These are phyloP conservation scores for Dinoponera quadriceps DNA, from an alignment of 1,140 invertebrate species.

Conservation along the genomic window DNA sequence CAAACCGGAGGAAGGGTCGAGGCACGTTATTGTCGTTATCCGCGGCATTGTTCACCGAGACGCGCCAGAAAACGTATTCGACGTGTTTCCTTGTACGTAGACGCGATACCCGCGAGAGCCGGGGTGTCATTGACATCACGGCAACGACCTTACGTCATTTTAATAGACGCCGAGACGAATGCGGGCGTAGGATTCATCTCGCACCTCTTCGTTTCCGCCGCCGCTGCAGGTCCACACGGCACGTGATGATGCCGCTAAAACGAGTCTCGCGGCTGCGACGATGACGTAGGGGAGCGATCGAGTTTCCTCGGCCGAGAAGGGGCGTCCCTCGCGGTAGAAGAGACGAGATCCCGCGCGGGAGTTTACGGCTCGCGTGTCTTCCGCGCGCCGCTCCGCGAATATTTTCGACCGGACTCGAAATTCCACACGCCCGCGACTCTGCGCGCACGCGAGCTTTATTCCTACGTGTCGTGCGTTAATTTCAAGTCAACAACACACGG, in stretches of 20 bases:
- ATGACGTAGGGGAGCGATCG: slow-evolving; percentile 15
- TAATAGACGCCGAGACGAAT: background rate
- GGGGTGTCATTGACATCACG: slow-evolving; percentile 47
- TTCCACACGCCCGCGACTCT: background rate
- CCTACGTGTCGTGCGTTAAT: background rate
- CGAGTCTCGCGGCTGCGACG: too few species aligned
- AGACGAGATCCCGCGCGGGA: background rate
- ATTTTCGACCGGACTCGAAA: background rate
- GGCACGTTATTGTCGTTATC: too few species aligned
- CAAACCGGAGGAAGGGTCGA: too few species aligned
- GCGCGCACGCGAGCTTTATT: background rate
- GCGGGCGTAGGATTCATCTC: background rate
- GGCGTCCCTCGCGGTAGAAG: background rate
- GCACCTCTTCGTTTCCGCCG: background rate
- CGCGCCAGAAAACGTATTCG: too few species aligned
- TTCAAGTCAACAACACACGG: background rate
- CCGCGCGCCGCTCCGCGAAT: background rate
- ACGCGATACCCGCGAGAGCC: background rate
- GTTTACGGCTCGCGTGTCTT: background rate
- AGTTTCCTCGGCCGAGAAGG: background rate
- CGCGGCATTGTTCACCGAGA: background rate
- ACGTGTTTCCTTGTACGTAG: background rate
- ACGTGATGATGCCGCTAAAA: background rate
- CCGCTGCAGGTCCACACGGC: background rate
- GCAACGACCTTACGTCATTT: slow-evolving; percentile 44